These are phyloP conservation scores for Clivina fossor DNA, from an alignment of 2,888 invertebrate genomes.

Conservation along the genomic window DNA sequence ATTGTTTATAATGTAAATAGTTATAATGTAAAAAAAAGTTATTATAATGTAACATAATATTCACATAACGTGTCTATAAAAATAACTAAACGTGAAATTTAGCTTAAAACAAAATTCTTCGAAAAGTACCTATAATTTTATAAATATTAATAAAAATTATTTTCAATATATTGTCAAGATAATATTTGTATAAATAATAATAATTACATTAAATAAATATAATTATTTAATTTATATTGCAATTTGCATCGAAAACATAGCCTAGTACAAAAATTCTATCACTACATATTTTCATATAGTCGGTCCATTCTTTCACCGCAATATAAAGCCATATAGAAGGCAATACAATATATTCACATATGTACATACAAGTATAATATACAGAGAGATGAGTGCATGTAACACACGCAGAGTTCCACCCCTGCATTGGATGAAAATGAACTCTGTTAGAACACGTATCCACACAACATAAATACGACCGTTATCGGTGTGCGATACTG, in stretches of 20 bases:
- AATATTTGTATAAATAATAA: too few species aligned
- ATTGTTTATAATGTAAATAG: too few species aligned
- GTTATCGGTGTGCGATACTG: not conserved
- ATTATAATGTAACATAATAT: too few species aligned
- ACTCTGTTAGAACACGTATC: too few species aligned
- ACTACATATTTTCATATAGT: conserved; percentile 3
- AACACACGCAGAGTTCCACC: not conserved
- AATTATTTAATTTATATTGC: not conserved
- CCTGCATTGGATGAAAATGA: too few species aligned
- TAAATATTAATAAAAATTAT: too few species aligned
- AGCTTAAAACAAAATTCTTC: too few species aligned
- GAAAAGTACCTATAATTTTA: too few species aligned
- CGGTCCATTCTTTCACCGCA: conserved; percentile 8
- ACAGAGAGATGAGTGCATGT: not conserved
- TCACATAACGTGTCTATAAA: too few species aligned
- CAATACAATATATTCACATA: conserved; percentile 2
- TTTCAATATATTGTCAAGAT: too few species aligned
- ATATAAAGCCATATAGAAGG: conserved; percentile 11
- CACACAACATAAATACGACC: not conserved
- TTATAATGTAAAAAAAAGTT: too few species aligned
- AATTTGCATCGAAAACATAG: not conserved
- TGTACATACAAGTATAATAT: not conserved
- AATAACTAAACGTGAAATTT: too few species aligned
- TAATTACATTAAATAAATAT: not conserved
- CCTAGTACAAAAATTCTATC: conserved; percentile 6